phyloP scores from a whole-genome alignment of 1,140 invertebrate species.

The Reticulitermes speratus region DNA sequence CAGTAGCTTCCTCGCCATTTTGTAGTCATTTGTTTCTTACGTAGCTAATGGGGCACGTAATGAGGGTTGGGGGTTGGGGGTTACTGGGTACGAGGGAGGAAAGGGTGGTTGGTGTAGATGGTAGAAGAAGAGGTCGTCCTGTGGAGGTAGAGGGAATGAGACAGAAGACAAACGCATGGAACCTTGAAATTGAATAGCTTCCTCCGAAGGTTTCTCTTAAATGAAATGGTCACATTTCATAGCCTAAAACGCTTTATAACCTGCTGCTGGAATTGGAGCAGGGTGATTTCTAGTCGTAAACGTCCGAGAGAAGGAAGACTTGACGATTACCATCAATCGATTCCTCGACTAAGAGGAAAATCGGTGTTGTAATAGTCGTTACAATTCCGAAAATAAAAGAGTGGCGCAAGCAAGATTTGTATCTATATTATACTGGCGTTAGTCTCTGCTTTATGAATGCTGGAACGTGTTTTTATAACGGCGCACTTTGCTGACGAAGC shows the following conservation, averaged over 20 bases:
- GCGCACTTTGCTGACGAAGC: no score
- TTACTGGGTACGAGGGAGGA: conserved; percentile 18
- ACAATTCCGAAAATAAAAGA: background rate
- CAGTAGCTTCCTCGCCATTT: conserved; percentile 33
- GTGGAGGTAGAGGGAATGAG: conserved; percentile 20
- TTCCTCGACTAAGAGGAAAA: background rate
- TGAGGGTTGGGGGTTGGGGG: conserved; percentile 32
- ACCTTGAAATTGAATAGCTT: conserved; percentile 38
- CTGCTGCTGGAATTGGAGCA: conserved; percentile 13
- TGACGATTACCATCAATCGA: conserved; percentile 35
- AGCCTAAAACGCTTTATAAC: conserved; percentile 37
- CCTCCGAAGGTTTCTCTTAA: conserved; percentile 32
- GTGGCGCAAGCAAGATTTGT: background rate
- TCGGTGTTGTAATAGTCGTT: background rate
- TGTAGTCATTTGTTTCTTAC: conserved; percentile 38
- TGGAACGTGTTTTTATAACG: no score
- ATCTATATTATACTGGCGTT: no score
- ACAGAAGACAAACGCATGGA: conserved; percentile 33
- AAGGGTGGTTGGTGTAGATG: conserved; percentile 25
- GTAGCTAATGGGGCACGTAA: conserved; percentile 37
- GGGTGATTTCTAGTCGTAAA: background rate
- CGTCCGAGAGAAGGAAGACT: background rate
- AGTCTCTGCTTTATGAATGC: no score
- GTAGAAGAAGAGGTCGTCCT: conserved; percentile 21
- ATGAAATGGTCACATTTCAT: conserved; percentile 38